These are phyloP conservation scores for Peromyscus melanophrys DNA, from an alignment of 2,797 vertebrate species.

Conservation along the genomic window DNA sequence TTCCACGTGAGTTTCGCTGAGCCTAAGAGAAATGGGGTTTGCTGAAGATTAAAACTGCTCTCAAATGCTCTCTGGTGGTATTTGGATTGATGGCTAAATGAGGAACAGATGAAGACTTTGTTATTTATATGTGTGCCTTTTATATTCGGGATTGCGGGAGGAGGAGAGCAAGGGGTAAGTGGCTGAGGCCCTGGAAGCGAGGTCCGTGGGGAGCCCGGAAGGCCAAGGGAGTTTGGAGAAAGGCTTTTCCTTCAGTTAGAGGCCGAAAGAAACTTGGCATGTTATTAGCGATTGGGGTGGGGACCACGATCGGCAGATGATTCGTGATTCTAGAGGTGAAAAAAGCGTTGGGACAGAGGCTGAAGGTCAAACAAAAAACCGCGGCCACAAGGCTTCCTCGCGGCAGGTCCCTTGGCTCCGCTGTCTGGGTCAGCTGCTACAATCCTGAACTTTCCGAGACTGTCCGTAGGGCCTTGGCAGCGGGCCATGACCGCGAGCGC, in stretches of 20 bases:
- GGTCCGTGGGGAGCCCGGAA: background rate
- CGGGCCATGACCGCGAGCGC: conserved; percentile 58
- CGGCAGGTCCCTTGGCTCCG: background rate
- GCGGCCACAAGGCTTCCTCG: background rate
- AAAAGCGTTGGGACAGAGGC: background rate
- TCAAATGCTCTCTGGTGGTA: conserved; percentile 77
- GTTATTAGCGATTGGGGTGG: conserved; percentile 17
- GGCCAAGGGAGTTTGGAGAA: background rate
- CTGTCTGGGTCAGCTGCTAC: background rate
- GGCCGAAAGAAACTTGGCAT: background rate
- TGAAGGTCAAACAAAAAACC: conserved; percentile 63
- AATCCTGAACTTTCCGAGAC: background rate
- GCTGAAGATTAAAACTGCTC: conserved; percentile 74
- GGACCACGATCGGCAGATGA: background rate
- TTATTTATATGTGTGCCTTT: conserved; percentile 75
- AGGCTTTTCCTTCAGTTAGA: background rate
- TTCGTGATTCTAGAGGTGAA: background rate
- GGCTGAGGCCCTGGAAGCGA: background rate
- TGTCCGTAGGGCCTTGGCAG: conserved; percentile 34
- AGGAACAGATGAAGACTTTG: conserved; percentile 82
- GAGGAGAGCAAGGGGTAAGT: background rate
- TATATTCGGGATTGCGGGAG: conserved; percentile 63
- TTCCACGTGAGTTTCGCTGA: conserved; percentile 36
- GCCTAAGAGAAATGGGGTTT: conserved; percentile 57
- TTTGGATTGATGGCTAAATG: conserved; percentile 82